Base-by-base conservation (phyloP, 2,888 invertebrate species). In the Acleris cristana region DNA sequence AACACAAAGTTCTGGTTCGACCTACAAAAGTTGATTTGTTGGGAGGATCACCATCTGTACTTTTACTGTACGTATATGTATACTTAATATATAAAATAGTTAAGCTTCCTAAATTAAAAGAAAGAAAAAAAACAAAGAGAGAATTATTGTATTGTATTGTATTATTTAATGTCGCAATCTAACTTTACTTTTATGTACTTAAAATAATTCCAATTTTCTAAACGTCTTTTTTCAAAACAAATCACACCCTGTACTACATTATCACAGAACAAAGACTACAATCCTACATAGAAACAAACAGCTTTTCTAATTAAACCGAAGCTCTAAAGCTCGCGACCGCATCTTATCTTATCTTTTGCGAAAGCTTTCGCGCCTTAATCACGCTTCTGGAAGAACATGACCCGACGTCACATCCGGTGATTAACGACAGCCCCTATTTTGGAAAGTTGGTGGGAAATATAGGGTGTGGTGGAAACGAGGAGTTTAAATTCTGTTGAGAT, bases 261-360 rank as follows among this genome's bases (percentile, higher is more conserved):
- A 21, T 58, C 62, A 54, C 19, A 55, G 48, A 49, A 40, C 40
- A 40, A 40, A 40, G 40, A 40, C 40, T 40, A 40, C 55, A 65
- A 19, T 65, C 34, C 18, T 49, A 55, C 18, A 54, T 18, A 60
- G 57, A 57, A 40, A 19, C 23, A 59, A 60, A 54, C 48, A 65
- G 60, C 49, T 40, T 65, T 65, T 61, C 60, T 61, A 65, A 65
- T 65, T 65, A 65, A 65, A 61, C 40, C 23, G 19, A 14, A 16
- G 16, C 65, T 60, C 51, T 40, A 60, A 49, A 55, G 60, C 54
- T 51, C 55, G 56, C 63, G 40, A 53, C 60, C 65, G 55, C 61
- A 56, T 65, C 61, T 65, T 65, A 65, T 65, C 65, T 65, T 65
- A 65, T 65, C 65, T 65, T 65, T 61, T 49, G 23, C 64, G 65